A percentile compares a stretch with the other conserved stretches of the same genome.
phyloP scores from a whole-genome alignment of 35 echinoderm and acorn worm species.

The Apostichopus parvimensis region DNA sequence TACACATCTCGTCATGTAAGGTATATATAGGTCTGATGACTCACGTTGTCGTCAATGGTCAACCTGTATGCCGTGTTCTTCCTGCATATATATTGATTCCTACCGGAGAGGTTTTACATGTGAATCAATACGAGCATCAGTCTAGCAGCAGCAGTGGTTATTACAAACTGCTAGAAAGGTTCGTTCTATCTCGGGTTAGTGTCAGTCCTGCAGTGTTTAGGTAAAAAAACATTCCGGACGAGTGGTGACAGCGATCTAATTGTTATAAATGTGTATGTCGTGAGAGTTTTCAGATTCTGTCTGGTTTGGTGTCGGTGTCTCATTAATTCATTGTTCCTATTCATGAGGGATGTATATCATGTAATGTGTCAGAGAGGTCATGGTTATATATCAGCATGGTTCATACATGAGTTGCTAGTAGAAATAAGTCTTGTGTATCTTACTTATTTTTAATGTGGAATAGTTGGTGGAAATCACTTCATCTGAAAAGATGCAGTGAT shows the following conservation, averaged over 20 bases:
- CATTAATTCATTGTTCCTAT: background rate
- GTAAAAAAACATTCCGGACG: background rate
- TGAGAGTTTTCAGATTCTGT: no score
- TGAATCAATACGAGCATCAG: background rate
- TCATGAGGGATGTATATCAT: background rate
- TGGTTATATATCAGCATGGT: background rate
- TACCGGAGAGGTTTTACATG: background rate
- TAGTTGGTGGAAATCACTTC: no score
- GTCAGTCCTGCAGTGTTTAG: background rate
- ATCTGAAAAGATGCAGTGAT: no score
- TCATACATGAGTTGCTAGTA: background rate
- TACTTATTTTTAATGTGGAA: no score
- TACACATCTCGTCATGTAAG: background rate
- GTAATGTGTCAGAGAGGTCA: background rate
- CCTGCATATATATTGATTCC: slow-evolving; percentile 29
- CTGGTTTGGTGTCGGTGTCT: no score
- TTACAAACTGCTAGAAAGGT: background rate
- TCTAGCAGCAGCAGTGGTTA: background rate
- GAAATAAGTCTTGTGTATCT: background rate
- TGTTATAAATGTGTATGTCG: background rate
- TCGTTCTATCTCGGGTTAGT: background rate
- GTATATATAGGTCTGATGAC: slow-evolving; percentile 11
- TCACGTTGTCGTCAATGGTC: background rate
- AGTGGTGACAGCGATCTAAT: background rate
- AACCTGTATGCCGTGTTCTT: background rate